Evolutionary conservation across 2,888 invertebrate species (phyloP).

Genomic region (Eupithecia centaureata): DNA sequence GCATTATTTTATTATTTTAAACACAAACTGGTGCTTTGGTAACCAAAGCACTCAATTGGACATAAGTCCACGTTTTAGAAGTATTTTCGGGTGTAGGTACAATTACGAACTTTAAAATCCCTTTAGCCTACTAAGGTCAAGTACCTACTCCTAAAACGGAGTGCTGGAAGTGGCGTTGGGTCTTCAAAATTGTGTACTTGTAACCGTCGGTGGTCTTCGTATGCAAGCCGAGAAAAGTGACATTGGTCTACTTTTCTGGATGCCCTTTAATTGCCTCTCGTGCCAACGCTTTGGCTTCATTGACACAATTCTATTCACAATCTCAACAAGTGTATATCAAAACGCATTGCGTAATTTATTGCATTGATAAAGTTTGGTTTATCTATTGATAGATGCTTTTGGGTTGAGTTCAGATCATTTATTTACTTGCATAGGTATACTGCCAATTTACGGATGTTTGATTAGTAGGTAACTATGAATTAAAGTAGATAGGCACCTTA

Average conservation of each 20-base stretch:
- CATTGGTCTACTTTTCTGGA: conserved; percentile 56
- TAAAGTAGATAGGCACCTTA: too few species aligned
- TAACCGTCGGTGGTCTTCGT: not conserved
- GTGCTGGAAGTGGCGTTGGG: too few species aligned
- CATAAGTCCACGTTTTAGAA: too few species aligned
- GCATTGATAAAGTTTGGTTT: conserved; percentile 39
- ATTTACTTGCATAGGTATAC: not conserved
- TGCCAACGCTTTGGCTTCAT: conserved; percentile 64
- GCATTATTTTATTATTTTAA: not conserved
- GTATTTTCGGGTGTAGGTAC: too few species aligned
- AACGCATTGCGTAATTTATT: conserved; percentile 57
- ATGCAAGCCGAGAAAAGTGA: conserved; percentile 47
- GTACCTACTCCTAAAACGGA: too few species aligned
- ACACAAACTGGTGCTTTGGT: too few species aligned
- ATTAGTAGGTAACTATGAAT: not conserved
- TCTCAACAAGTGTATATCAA: conserved; percentile 48
- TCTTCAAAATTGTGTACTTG: not conserved
- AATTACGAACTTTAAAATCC: not conserved
- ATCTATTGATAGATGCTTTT: conserved; percentile 31
- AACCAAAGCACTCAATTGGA: too few species aligned
- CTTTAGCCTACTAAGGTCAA: not conserved
- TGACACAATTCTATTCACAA: conserved; percentile 68
- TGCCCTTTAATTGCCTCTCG: conserved; percentile 62
- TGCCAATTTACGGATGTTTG: not conserved
- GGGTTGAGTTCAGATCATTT: conserved; percentile 18